Evolutionary conservation across 2,797 vertebrate species (phyloP).

Genomic region (Sebastes umbrosus): DNA sequence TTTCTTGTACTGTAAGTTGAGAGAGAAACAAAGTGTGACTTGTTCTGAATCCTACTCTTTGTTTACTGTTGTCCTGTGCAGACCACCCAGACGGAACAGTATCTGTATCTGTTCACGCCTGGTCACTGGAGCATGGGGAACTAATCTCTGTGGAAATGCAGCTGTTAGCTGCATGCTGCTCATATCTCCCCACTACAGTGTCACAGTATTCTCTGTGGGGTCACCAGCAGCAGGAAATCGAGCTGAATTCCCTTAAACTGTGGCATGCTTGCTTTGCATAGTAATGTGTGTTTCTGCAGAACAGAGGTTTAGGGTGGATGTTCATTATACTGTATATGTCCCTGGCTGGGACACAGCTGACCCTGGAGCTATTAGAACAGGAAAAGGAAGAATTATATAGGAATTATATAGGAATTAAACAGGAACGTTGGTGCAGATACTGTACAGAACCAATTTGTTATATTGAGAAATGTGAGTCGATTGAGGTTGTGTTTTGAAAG

Average conservation of each 20-base stretch:
- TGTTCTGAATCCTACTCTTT: neutral
- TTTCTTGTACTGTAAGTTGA: neutral
- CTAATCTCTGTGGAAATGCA: conserved; percentile 40
- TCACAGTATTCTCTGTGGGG: conserved; percentile 31
- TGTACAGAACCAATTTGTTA: neutral
- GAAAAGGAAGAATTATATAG: neutral
- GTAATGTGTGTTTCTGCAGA: conserved; percentile 44
- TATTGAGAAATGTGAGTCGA: neutral
- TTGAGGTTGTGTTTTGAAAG: neutral
- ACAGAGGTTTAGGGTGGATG: conserved; percentile 20
- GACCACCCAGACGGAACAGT: neutral
- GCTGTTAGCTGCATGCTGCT: conserved; percentile 34
- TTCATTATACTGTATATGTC: conserved; percentile 14
- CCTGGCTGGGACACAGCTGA: neutral
- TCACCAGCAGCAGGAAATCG: conserved; percentile 25
- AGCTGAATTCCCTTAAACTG: conserved; percentile 24
- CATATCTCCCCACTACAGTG: conserved; percentile 17
- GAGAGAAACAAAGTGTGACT: neutral
- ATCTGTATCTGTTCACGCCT: conserved; percentile 20
- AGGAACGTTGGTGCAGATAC: neutral
- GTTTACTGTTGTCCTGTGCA: conserved; percentile 6
- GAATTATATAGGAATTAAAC: neutral
- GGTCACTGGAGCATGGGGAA: conserved; percentile 8
- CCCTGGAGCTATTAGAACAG: neutral
- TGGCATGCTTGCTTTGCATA: conserved; percentile 9